Conservation (phyloP, 2,113 vertebrate genomes). For the Egretta garzetta region DNA sequence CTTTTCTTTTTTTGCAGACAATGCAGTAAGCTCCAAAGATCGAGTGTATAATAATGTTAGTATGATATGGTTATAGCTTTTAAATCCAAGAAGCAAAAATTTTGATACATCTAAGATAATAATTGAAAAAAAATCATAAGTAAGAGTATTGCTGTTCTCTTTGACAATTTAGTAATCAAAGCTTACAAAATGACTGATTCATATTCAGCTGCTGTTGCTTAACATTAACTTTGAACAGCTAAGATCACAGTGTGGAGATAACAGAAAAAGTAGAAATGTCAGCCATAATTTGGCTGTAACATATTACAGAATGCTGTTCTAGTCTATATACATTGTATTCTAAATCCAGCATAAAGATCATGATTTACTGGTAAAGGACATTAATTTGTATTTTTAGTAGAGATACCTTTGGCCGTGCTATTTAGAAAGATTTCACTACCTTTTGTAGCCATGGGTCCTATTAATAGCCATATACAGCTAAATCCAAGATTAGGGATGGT, state of each 20-base stretch:
- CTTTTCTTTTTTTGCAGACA: neutral
- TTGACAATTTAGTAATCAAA: neutral
- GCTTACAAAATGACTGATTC: neutral
- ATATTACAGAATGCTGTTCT: neutral
- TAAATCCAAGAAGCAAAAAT: neutral
- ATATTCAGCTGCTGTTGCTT: neutral
- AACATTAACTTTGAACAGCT: rapidly evolving
- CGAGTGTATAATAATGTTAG: neutral
- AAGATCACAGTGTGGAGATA: neutral
- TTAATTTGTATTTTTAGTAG: neutral
- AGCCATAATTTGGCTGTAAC: neutral
- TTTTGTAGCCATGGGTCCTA: neutral
- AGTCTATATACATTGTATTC: neutral
- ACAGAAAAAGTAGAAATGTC: neutral
- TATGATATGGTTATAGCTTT: neutral
- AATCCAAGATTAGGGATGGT: neutral
- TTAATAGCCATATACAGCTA: neutral
- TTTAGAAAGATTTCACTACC: neutral
- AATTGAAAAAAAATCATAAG: neutral
- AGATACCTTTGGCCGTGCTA: neutral
- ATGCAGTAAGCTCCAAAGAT: neutral
- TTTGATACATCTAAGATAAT: neutral
- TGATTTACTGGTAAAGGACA: neutral
- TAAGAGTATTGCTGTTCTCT: neutral
- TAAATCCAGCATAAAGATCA: neutral